Evolutionary conservation across 30 jellyfish, hydroid and myxozoan genomes (phyloP).

Genomic region (Aurelia aurita): DNA sequence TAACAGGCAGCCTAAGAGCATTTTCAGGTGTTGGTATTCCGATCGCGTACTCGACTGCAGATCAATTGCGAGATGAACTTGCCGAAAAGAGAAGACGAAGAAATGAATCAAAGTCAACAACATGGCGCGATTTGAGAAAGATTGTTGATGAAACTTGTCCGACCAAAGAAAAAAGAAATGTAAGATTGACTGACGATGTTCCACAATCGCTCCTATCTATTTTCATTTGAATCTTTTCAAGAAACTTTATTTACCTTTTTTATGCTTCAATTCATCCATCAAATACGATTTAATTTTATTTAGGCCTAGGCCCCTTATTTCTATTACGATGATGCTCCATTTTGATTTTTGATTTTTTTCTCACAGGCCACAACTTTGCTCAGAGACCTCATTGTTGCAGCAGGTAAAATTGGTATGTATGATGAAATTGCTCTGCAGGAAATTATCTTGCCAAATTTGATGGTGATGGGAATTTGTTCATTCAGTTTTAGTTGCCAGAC

Average conservation of each 20-base stretch:
- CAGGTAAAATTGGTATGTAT: conserved; percentile 55
- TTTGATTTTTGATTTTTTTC: no score
- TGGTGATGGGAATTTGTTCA: no score
- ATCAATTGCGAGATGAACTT: conserved; percentile 73
- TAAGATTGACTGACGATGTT: neutral
- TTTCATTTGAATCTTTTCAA: no score
- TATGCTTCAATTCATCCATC: no score
- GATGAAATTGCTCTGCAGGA: no score
- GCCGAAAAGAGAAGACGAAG: conserved; percentile 42
- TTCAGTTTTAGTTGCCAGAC: no score
- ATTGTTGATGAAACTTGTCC: conserved; percentile 33
- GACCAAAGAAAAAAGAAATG: conserved; percentile 35
- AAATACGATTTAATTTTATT: no score
- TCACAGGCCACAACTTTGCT: conserved; percentile 49
- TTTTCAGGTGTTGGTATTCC: conserved; percentile 75
- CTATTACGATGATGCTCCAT: no score
- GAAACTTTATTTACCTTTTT: no score
- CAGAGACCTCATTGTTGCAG: conserved; percentile 51
- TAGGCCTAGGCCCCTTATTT: no score
- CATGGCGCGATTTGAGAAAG: conserved; percentile 73
- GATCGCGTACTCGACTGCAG: conserved; percentile 37
- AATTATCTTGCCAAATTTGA: no score
- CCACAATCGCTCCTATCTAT: no score
- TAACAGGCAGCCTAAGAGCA: conserved; percentile 87
- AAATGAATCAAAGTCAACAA: conserved; percentile 17